Evolutionary conservation across 2,888 invertebrate species (phyloP).

Genomic region (Oasisia sp.): DNA sequence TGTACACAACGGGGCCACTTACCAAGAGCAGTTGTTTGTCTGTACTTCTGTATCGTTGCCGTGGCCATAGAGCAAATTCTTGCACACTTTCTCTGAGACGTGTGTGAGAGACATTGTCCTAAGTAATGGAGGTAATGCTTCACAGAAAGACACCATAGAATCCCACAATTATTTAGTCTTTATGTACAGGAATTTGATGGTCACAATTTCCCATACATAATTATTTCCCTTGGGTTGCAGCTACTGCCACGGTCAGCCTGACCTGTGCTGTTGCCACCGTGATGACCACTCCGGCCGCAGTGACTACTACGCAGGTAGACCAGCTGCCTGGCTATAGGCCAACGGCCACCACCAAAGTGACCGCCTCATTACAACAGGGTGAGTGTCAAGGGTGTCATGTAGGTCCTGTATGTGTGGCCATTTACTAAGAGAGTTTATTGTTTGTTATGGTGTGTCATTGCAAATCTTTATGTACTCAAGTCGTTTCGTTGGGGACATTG

Average conservation of each 20-base stretch:
- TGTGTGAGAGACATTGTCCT: slow-evolving; percentile 13
- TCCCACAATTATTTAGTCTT: too few relatives aligned
- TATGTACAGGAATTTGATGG: too few relatives aligned
- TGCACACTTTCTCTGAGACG: neutral
- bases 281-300: slow-evolving; percentile 29
- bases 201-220: neutral
- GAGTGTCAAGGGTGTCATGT: neutral
- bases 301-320: slow-evolving; percentile 30
- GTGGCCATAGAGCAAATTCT: slow-evolving; percentile 27
- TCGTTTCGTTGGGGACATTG: too few relatives aligned
- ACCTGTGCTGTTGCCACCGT: neutral
- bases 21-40: slow-evolving; percentile 19
- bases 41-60: neutral
- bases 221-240: neutral
- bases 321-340: slow-evolving; percentile 37
- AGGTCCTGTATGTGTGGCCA: neutral
- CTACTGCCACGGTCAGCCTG: neutral
- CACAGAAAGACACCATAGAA: too few relatives aligned
- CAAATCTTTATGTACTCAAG: neutral
- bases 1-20: slow-evolving; percentile 17
- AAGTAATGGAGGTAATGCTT: too few relatives aligned
- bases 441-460: neutral
- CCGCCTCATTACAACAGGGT: slow-evolving; percentile 6
- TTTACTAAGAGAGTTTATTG: neutral
- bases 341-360: slow-evolving; percentile 17